Conservation (phyloP, 2,888 invertebrate genomes). For the Proisotoma minuta region DNA sequence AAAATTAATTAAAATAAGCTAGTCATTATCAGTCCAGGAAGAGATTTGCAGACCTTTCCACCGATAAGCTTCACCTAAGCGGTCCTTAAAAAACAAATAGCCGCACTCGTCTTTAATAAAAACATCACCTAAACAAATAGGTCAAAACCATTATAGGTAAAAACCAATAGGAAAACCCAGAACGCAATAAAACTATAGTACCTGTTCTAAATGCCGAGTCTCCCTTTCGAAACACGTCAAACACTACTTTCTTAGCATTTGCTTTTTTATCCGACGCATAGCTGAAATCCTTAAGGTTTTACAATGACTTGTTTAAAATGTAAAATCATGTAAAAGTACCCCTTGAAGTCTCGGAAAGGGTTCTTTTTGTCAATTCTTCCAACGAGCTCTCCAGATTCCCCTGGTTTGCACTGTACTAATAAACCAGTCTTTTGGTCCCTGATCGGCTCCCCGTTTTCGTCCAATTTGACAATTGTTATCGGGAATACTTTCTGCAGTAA, state of each 20-base stretch:
- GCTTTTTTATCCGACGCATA: slow-evolving; percentile 80
- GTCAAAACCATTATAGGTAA: too few relatives aligned
- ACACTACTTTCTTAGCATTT: slow-evolving; percentile 83
- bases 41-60: too few relatives aligned
- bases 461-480: slow-evolving; percentile 84
- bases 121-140: slow-evolving; percentile 36
- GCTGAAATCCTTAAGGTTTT: slow-evolving; percentile 1
- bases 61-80: slow-evolving; percentile 31
- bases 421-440: slow-evolving; percentile 72
- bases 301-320: not conserved
- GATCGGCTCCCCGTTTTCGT: slow-evolving; percentile 81
- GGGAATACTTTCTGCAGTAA: slow-evolving; percentile 86
- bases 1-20: too few relatives aligned
- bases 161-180: too few relatives aligned
- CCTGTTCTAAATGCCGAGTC: slow-evolving; percentile 89
- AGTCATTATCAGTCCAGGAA: too few relatives aligned
- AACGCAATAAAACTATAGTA: too few relatives aligned
- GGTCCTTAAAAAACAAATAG: slow-evolving; percentile 34
- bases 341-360: slow-evolving; percentile 85
- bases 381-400: slow-evolving; percentile 92
- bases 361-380: slow-evolving; percentile 87
- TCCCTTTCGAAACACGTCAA: slow-evolving; percentile 80
- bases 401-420: slow-evolving; percentile 63
- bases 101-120: slow-evolving; percentile 25
- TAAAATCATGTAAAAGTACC: slow-evolving; percentile 54